phyloP scores from a whole-genome alignment of 2,797 vertebrate species.

The Chanos chanos region DNA sequence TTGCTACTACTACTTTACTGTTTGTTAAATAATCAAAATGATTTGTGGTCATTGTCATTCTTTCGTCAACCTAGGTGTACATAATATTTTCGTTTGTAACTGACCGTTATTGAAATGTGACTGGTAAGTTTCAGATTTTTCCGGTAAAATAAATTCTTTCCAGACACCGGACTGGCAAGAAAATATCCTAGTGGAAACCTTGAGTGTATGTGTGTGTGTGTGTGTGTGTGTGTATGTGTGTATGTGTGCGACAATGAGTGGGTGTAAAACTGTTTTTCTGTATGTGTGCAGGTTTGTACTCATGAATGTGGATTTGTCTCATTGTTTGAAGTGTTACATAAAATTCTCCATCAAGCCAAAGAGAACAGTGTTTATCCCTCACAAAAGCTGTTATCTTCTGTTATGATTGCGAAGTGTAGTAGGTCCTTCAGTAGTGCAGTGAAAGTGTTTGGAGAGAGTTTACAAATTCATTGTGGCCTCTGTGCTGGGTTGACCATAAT shows the following conservation, averaged over 20 bases:
- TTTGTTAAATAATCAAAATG: too few relatives aligned
- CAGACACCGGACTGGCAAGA: too few relatives aligned
- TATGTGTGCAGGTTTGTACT: background rate
- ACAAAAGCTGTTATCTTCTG: constrained; percentile 18
- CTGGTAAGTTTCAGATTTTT: too few relatives aligned
- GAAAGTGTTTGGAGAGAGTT: too few relatives aligned
- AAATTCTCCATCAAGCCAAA: constrained; percentile 1
- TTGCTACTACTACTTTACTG: background rate
- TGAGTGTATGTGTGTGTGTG: constrained; percentile 14
- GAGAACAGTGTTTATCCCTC: background rate
- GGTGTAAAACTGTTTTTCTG: background rate
- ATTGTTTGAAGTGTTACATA: constrained; percentile 15
- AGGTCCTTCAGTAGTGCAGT: constrained; percentile 12
- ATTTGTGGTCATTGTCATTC: too few relatives aligned
- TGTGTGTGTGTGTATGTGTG: background rate
- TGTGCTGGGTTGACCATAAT: background rate
- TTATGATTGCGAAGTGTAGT: constrained; percentile 17
- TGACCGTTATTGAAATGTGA: too few relatives aligned
- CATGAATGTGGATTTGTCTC: constrained; percentile 2
- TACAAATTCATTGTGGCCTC: too few relatives aligned
- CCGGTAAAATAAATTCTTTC: too few relatives aligned
- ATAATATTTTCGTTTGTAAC: too few relatives aligned
- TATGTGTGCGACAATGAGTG: background rate
- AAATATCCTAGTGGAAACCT: too few relatives aligned
- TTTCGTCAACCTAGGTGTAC: too few relatives aligned